Conservation (phyloP, 2,888 invertebrate species). For the Callinectes sapidus region DNA sequence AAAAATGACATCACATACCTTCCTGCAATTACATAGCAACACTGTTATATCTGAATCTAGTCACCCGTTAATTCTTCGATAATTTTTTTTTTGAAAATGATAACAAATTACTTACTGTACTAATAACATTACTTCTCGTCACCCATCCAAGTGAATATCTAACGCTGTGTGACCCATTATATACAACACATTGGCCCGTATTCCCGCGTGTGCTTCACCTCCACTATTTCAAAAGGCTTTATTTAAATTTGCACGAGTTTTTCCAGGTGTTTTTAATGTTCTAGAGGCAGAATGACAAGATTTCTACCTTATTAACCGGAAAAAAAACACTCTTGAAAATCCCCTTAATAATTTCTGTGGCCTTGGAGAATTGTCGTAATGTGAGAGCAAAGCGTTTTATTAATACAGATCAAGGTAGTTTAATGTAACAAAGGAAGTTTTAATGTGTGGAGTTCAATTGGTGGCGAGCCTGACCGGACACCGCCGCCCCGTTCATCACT, state of each 20-base stretch:
- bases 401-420: too few species aligned
- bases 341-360: too few species aligned
- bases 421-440: background rate
- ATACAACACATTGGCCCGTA: too few species aligned
- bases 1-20: background rate
- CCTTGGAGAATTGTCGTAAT: too few species aligned
- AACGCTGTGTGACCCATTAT: background rate
- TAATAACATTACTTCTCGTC: background rate
- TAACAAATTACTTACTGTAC: background rate
- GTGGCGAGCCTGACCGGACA: background rate
- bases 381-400: too few species aligned
- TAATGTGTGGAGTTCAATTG: background rate
- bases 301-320: too few species aligned
- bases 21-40: background rate
- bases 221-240: too few species aligned
- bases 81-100: background rate
- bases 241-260: too few species aligned
- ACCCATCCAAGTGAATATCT: background rate
- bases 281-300: too few species aligned
- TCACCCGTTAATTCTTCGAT: background rate
- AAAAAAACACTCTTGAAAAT: too few species aligned
- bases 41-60: background rate
- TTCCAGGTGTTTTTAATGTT: too few species aligned
- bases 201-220: too few species aligned
- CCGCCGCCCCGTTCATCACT: background rate